phyloP scores from a whole-genome alignment of 2,888 invertebrate species.

The Sceliomorpha sp. region DNA sequence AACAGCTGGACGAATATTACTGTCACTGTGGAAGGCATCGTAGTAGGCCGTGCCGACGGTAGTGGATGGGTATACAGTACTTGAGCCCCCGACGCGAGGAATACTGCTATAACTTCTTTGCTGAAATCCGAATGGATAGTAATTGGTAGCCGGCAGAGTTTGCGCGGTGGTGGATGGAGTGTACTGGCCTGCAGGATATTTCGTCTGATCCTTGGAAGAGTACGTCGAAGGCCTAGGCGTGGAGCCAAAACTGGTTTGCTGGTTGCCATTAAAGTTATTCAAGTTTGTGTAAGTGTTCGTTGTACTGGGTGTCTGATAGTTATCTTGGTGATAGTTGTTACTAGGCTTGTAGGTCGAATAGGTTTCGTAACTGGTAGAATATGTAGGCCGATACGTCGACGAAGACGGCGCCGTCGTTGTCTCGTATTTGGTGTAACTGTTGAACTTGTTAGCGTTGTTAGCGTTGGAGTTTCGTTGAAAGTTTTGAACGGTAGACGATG shows the following conservation, averaged over 20 bases:
- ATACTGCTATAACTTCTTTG: constrained; percentile 72
- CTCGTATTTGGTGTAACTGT: constrained; percentile 42
- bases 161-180: constrained; percentile 67
- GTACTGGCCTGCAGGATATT: constrained; percentile 55
- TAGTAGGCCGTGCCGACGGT: constrained; percentile 64
- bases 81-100: constrained; percentile 65
- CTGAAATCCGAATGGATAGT: constrained; percentile 69
- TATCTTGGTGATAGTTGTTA: constrained; percentile 68
- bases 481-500: constrained; percentile 24
- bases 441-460: constrained; percentile 47
- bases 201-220: constrained; percentile 56
- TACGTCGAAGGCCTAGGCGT: constrained; percentile 64
- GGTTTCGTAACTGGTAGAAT: constrained; percentile 63
- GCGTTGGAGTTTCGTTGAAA: constrained; percentile 36
- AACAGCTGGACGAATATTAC: constrained; percentile 57
- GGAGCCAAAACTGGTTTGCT: constrained; percentile 56
- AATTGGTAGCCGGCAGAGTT: constrained; percentile 64
- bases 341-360: constrained; percentile 68
- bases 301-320: constrained; percentile 66
- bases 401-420: constrained; percentile 69
- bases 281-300: constrained; percentile 62
- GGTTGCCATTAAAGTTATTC: constrained; percentile 54
- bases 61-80: constrained; percentile 63
- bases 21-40: constrained; percentile 62
- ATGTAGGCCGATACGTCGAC: constrained; percentile 75